Conservation (phyloP, 2,888 invertebrate genomes). For the Scaptomyza cyrtandrae region DNA sequence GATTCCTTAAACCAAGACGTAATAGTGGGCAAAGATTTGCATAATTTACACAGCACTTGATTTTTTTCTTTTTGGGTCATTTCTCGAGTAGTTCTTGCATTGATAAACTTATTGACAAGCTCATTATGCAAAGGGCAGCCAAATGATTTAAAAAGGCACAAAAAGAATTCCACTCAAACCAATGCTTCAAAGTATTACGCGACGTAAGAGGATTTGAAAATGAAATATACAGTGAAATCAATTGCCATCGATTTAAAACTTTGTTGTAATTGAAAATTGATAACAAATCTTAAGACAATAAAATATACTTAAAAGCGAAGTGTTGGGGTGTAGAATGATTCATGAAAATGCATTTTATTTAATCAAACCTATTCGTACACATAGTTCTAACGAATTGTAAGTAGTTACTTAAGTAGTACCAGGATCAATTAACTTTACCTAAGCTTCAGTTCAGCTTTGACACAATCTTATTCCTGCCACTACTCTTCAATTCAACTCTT, state of each 20-base stretch:
- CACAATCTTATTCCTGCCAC: background rate
- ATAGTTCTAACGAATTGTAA: background rate
- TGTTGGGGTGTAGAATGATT: too few species aligned
- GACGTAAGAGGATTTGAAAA: background rate
- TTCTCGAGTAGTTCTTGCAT: slow-evolving; percentile 59
- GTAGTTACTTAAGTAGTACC: background rate
- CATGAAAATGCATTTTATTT: too few species aligned
- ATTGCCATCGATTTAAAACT: background rate
- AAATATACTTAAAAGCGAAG: background rate
- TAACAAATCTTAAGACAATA: background rate
- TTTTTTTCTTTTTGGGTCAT: slow-evolving; percentile 62
- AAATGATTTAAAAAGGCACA: slow-evolving; percentile 10
- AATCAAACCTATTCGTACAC: too few species aligned
- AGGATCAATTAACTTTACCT: background rate
- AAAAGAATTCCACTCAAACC: slow-evolving; percentile 1
- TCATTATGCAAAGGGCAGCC: slow-evolving; percentile 55
- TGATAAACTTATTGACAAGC: slow-evolving; percentile 76
- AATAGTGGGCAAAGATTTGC: slow-evolving; percentile 69
- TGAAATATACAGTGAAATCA: background rate
- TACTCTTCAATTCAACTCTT: background rate
- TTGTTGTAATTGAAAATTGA: background rate
- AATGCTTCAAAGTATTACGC: background rate
- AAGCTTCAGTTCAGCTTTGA: too few species aligned
- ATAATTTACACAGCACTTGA: slow-evolving; percentile 75
- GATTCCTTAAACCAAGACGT: background rate